Evolutionary conservation across 1,140 invertebrate genomes (phyloP), one percentile per base, ranked within the genome.

Genomic region (Acromyrmex heyeri): DNA sequence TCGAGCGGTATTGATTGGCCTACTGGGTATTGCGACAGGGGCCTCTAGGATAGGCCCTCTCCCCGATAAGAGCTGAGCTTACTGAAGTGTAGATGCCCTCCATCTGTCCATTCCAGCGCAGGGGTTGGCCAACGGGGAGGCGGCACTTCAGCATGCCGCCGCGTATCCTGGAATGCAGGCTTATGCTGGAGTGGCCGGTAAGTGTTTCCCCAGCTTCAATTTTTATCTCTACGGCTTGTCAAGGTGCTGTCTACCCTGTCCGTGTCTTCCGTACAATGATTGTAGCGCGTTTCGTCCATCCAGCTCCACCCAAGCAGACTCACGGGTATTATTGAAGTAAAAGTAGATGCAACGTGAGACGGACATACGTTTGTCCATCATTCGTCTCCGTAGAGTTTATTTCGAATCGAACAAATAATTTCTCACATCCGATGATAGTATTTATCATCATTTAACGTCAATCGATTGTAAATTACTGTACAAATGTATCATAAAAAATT

Each of bases 181-280:
- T 86, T 99, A 98, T 96, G 97, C 98, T 88, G 93, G 98, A 95
- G 98, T 98, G 95, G 98, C 98, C 96, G 98, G 98, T 98, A 96
- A 97, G 97, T 97, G 62, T 62, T 87, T 92, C 62, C 79, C 87
- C 50, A 87, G 88, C 88, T 90, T 86, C 83, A 73, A 83, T 79
- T 86, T 86, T 90, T 89, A 69, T 65, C 44, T 76, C 75, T 30
- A 75, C 76, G 64, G 72, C 86, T 85, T 90, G 89, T 90, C 88
- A 81, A 89, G 86, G 81, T 89, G 89, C 89, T 88, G 79, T 70
- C 89, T 48, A 87, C 34, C 72, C 53, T 73, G 61, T 73, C 77
- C 59, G 62, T 82, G 82, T 70, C 50, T 81, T 82, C 61, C 82
- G 59, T 85, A 81, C 73, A 59, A 27, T 50, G 70, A 72, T 53